These are phyloP conservation scores for Bombus ignitus DNA, from an alignment of 1,140 invertebrate genomes.

Conservation along the genomic window DNA sequence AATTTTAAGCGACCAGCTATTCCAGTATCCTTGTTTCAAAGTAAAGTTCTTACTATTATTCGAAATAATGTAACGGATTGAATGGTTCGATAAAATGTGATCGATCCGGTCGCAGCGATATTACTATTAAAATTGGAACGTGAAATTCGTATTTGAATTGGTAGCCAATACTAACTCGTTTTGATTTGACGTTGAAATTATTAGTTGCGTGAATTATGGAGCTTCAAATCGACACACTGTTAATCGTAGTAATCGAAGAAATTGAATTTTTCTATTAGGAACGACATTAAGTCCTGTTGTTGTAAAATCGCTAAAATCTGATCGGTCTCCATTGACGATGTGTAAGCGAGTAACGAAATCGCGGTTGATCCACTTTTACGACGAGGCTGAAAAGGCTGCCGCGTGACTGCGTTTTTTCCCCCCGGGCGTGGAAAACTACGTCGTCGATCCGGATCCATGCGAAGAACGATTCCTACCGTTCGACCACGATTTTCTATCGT, in stretches of 20 bases:
- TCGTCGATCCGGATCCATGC: neutral
- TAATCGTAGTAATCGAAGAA: neutral
- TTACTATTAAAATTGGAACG: neutral
- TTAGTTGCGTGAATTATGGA: neutral
- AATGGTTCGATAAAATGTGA: neutral
- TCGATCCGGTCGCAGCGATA: neutral
- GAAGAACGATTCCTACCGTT: slow-evolving; percentile 55
- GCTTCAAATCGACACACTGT: neutral
- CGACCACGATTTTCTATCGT: slow-evolving; percentile 61
- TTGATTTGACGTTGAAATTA: neutral
- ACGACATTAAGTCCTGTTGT: neutral
- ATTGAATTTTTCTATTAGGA: neutral
- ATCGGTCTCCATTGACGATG: neutral
- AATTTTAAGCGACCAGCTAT: neutral
- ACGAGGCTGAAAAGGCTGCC: neutral
- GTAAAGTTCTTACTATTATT: neutral
- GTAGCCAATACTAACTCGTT: neutral
- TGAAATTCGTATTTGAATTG: neutral
- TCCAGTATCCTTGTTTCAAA: neutral
- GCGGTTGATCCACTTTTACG: neutral
- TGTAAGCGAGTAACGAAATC: neutral
- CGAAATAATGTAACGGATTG: neutral
- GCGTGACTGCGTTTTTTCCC: neutral
- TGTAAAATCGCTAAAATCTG: neutral
- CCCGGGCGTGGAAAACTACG: neutral